Evolutionary conservation across 2,888 invertebrate genomes (phyloP).

Genomic region (Drosophila affinis): DNA sequence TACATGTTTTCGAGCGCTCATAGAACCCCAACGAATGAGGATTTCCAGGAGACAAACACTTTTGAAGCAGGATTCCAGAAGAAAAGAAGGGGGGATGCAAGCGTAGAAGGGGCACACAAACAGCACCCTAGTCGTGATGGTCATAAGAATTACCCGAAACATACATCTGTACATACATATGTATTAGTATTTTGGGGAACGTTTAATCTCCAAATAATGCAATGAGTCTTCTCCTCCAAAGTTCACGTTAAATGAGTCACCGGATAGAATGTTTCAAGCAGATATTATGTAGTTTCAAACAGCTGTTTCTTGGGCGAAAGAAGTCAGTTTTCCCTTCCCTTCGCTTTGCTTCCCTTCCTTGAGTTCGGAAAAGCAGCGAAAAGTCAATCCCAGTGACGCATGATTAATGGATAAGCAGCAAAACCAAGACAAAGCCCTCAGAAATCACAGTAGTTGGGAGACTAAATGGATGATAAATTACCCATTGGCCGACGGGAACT

Average conservation of each 20-base stretch:
- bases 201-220: background rate
- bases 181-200: too few species aligned
- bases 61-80: too few species aligned
- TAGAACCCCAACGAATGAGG: background rate
- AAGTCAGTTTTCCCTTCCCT: background rate
- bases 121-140: too few species aligned
- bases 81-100: too few species aligned
- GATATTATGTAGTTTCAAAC: background rate
- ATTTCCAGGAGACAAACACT: background rate
- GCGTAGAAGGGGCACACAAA: too few species aligned
- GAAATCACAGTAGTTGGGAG: conserved; percentile 10
- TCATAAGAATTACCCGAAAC: too few species aligned
- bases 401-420: conserved; percentile 28
- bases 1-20: too few species aligned
- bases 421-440: background rate
- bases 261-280: background rate
- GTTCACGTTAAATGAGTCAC: background rate
- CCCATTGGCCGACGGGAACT: background rate
- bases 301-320: background rate
- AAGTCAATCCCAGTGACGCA: conserved; percentile 43
- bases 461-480: conserved; percentile 51
- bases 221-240: background rate
- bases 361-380: background rate
- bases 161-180: too few species aligned
- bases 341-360: background rate